These are phyloP conservation scores for Alethe diademata DNA, from an alignment of 2,113 vertebrate species.

Conservation along the genomic window DNA sequence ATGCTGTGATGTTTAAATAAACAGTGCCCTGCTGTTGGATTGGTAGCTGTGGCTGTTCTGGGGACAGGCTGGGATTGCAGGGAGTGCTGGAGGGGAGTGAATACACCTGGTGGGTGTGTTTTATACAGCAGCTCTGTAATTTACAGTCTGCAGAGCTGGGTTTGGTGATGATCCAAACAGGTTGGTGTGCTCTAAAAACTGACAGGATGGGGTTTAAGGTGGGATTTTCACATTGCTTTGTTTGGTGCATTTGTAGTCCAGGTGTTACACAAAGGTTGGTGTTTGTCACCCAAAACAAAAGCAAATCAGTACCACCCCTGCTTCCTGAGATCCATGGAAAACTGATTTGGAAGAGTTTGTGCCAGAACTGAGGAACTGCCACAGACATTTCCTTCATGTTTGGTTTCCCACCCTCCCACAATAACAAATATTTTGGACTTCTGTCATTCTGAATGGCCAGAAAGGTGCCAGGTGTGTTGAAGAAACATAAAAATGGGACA, in stretches of 20 bases:
- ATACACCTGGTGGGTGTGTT: background rate
- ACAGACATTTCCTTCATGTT: fast-evolving
- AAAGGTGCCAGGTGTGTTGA: background rate
- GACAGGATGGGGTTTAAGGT: background rate
- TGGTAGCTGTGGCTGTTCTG: background rate
- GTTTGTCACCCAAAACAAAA: background rate
- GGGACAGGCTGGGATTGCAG: background rate
- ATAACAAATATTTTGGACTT: background rate
- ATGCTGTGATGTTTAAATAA: background rate
- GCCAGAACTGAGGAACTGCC: background rate
- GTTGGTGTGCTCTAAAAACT: background rate
- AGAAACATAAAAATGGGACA: background rate
- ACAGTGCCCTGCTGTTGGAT: background rate
- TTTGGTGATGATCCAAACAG: background rate
- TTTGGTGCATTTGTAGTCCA: background rate
- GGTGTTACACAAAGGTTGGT: background rate
- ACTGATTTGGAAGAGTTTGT: background rate
- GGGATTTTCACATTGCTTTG: background rate
- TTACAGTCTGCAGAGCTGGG: fast-evolving
- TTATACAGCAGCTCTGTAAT: fast-evolving
- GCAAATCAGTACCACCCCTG: background rate
- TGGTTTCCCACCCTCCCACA: background rate
- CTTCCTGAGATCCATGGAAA: background rate
- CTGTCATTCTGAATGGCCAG: background rate
- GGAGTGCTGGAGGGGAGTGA: background rate